Percentiles rank a stretch among this genome's conserved stretches.
These are phyloP conservation scores for Psix sp. DNA, from an alignment of 1,140 invertebrate genomes.

Conservation along the genomic window DNA sequence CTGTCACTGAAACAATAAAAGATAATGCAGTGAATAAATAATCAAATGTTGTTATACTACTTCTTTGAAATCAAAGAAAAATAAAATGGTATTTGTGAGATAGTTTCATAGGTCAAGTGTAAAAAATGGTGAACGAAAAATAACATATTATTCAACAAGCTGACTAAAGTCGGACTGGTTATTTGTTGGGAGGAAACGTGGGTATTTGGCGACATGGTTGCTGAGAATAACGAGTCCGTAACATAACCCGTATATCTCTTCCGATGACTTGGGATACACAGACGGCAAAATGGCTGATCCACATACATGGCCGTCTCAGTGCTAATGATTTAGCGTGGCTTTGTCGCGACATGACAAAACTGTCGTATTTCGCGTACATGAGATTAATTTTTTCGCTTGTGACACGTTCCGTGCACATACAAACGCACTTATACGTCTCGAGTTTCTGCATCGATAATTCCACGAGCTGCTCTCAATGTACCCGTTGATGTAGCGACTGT, in stretches of 20 bases:
- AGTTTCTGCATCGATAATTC: neutral
- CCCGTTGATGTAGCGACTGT: no score
- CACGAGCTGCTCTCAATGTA: no score
- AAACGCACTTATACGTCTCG: neutral
- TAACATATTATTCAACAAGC: constrained; percentile 16
- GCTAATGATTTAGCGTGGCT: constrained; percentile 44
- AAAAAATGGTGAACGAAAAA: neutral
- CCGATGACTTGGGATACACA: constrained; percentile 31
- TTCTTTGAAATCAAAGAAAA: no score
- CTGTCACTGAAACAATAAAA: no score
- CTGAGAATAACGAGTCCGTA: constrained; percentile 41
- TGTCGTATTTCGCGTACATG: constrained; percentile 16
- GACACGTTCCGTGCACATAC: neutral
- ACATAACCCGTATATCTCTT: constrained; percentile 27
- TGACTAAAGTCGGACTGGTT: constrained; percentile 8
- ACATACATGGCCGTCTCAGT: constrained; percentile 2
- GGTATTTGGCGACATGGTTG: constrained; percentile 29
- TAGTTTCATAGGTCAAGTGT: no score
- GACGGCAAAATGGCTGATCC: constrained; percentile 19
- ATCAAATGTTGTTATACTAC: no score
- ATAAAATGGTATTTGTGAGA: no score
- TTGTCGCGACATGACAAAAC: constrained; percentile 46
- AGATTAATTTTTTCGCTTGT: constrained; percentile 29
- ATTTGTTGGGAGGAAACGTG: constrained; percentile 37
- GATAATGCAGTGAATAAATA: no score